These are phyloP conservation scores for Leptinotarsa texana DNA, from an alignment of 1,140 invertebrate species.

Conservation along the genomic window DNA sequence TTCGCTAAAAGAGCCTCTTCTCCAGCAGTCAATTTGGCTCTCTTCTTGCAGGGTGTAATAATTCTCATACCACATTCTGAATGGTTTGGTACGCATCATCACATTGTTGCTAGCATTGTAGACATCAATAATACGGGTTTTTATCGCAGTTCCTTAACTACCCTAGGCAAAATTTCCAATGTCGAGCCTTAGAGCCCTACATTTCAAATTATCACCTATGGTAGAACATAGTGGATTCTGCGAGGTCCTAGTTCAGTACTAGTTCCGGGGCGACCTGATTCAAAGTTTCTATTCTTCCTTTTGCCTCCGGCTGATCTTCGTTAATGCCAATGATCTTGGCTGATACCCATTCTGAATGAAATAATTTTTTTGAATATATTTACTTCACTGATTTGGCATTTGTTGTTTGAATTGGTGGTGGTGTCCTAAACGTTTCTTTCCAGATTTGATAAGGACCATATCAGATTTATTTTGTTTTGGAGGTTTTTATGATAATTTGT, in stretches of 20 bases:
- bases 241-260: slow-evolving; percentile 95
- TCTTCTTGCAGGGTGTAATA: slow-evolving; percentile 97
- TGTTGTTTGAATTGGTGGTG: too few species aligned
- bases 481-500: too few species aligned
- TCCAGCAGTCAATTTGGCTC: slow-evolving; percentile 91
- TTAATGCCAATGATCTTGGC: slow-evolving; percentile 98
- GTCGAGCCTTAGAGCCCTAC: slow-evolving; percentile 93
- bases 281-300: slow-evolving; percentile 98
- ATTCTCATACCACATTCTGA: slow-evolving; percentile 98
- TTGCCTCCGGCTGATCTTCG: slow-evolving; percentile 97
- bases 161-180: slow-evolving; percentile 97
- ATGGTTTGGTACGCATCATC: slow-evolving; percentile 97
- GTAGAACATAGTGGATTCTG: slow-evolving; percentile 90
- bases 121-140: slow-evolving; percentile 98
- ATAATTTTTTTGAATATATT: too few species aligned
- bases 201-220: slow-evolving; percentile 95
- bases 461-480: too few species aligned
- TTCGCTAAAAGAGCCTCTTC: slow-evolving; percentile 95
- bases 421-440: too few species aligned
- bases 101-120: slow-evolving; percentile 99
- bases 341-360: slow-evolving; percentile 80
- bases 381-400: too few species aligned
- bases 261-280: slow-evolving; percentile 95
- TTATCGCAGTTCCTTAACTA: slow-evolving; percentile 92
- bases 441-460: too few species aligned